Percentiles rank a stretch among this genome's conserved stretches.
phyloP scores from a whole-genome alignment of 2,113 vertebrate genomes.

The Phasianus colchicus region DNA sequence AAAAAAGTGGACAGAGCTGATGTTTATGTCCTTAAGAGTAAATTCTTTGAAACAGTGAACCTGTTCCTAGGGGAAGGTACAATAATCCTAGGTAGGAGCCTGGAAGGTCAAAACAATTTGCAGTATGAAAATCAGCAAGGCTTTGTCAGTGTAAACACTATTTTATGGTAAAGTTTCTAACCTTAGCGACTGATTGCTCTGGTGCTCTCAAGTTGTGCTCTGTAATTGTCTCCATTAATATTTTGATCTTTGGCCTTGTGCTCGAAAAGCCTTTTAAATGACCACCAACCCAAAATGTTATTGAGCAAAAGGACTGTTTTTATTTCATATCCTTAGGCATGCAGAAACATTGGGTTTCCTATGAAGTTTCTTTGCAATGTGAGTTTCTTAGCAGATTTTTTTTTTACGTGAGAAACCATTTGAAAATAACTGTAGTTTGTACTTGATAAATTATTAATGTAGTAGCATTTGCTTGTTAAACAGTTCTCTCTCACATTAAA shows the following conservation, averaged over 20 bases:
- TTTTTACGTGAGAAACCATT: not conserved
- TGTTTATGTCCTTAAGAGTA: not conserved
- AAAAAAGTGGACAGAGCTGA: not conserved
- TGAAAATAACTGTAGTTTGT: slow-evolving; percentile 15
- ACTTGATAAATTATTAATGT: slow-evolving; percentile 55
- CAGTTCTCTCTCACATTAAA: not conserved
- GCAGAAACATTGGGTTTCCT: not conserved
- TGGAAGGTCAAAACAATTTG: slow-evolving; percentile 15
- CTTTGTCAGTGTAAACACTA: not conserved
- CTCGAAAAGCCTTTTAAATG: slow-evolving; percentile 25
- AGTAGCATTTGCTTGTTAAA: slow-evolving; percentile 34
- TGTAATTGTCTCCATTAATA: slow-evolving; percentile 2
- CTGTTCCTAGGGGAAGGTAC: not conserved
- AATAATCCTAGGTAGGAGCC: not conserved
- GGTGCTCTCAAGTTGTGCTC: not conserved
- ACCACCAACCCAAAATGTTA: not conserved
- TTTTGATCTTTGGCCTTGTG: slow-evolving; percentile 3
- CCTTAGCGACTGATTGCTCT: not conserved
- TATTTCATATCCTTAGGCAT: not conserved
- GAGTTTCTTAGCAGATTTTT: not conserved
- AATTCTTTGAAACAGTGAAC: not conserved
- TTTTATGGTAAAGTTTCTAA: slow-evolving; percentile 9
- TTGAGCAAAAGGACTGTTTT: not conserved
- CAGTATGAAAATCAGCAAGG: not conserved
- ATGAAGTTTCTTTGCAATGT: not conserved